Percentiles rank a stretch among this genome's conserved stretches.
phyloP scores from a whole-genome alignment of 2,113 vertebrate species.

The Callipepla squamata region DNA sequence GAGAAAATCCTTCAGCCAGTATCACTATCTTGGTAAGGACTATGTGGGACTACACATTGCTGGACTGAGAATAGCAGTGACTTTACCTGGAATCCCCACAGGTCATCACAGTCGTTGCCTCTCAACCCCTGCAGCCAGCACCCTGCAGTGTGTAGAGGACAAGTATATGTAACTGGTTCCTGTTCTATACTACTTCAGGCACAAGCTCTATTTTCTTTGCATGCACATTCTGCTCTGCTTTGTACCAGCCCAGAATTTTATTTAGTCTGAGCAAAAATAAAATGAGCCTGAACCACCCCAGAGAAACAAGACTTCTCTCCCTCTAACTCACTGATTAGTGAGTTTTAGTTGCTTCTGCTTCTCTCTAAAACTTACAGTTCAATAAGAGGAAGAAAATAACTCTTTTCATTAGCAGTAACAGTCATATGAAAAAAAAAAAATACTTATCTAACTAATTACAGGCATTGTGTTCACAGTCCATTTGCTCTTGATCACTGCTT shows the following conservation, averaged over 20 bases:
- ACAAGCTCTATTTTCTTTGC: neutral
- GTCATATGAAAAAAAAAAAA: conserved; percentile 25
- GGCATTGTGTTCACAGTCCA: neutral
- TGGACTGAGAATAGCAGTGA: neutral
- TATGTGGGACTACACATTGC: neutral
- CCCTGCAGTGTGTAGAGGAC: neutral
- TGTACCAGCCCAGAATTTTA: neutral
- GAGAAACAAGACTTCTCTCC: neutral
- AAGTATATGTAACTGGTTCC: neutral
- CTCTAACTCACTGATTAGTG: neutral
- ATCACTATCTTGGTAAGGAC: neutral
- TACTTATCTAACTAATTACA: conserved; percentile 33
- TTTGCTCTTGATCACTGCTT: conserved; percentile 48
- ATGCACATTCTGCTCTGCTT: neutral
- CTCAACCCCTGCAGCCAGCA: neutral
- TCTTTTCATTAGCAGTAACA: neutral
- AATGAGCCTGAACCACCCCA: neutral
- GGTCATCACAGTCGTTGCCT: no score
- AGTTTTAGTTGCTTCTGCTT: neutral
- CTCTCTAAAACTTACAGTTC: neutral
- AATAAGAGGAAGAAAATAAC: conserved; percentile 12
- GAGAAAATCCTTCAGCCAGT: neutral
- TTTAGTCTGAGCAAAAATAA: neutral
- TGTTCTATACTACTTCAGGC: neutral
- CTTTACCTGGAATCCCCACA: neutral